phyloP scores from a whole-genome alignment of 2,797 vertebrate species.

The Bradypodion ventrale region DNA sequence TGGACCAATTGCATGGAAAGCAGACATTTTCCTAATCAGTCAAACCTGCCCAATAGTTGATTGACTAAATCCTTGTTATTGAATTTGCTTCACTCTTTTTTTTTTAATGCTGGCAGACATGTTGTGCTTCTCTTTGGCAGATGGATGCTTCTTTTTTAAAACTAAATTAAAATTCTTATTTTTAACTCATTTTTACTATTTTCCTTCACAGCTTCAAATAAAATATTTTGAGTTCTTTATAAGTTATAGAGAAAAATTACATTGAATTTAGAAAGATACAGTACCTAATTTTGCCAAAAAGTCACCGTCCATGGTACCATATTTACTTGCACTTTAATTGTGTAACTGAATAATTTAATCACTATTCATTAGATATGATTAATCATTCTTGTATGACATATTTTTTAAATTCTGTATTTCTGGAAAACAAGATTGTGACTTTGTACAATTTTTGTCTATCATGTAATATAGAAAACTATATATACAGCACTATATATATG shows the following conservation, averaged over 20 bases:
- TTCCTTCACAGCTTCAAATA: background rate
- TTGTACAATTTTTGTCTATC: too few relatives aligned
- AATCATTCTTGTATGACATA: background rate
- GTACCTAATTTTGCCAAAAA: slow-evolving; percentile 24
- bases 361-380: background rate
- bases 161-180: background rate
- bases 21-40: too few relatives aligned
- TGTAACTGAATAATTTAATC: background rate
- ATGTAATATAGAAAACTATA: slow-evolving; percentile 2
- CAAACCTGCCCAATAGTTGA: too few relatives aligned
- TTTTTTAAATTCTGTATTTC: background rate
- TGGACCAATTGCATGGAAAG: too few relatives aligned
- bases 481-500: too few relatives aligned
- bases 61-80: background rate
- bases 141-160: background rate
- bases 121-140: background rate
- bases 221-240: background rate
- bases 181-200: background rate
- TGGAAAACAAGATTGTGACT: background rate
- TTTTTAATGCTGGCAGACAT: background rate
- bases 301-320: background rate
- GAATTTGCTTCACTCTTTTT: background rate
- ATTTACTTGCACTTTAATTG: slow-evolving; percentile 18
- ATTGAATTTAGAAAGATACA: background rate
- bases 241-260: background rate